Evolutionary conservation across 2,888 invertebrate species (phyloP).

Genomic region (Drosophila dives): DNA sequence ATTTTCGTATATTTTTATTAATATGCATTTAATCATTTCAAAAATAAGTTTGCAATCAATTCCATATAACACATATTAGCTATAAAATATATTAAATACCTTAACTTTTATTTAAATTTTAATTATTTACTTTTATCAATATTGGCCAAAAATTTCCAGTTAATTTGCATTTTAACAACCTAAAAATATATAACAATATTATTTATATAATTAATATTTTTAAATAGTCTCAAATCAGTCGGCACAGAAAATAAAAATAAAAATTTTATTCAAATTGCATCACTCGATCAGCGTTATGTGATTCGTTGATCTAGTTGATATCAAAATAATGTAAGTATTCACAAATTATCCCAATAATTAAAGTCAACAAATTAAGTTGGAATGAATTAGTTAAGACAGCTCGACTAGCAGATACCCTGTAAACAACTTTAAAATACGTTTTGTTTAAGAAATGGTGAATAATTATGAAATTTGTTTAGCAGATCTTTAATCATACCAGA

Average conservation of each 20-base stretch:
- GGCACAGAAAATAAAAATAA: neutral
- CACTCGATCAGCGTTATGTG: no score
- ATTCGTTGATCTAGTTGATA: no score
- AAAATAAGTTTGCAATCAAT: neutral
- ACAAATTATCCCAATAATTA: no score
- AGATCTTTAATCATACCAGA: no score
- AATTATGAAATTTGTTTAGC: no score
- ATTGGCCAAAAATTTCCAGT: neutral
- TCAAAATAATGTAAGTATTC: no score
- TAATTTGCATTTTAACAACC: neutral
- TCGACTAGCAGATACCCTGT: no score
- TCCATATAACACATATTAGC: neutral
- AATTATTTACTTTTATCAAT: neutral
- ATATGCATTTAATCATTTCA: neutral
- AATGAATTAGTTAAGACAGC: no score
- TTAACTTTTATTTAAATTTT: neutral
- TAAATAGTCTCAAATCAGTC: neutral
- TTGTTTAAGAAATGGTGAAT: no score
- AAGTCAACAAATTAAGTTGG: no score
- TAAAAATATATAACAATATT: neutral
- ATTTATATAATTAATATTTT: neutral
- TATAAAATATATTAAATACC: neutral
- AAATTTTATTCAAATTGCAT: no score
- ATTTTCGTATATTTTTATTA: neutral
- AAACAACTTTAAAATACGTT: no score